phyloP scores from a whole-genome alignment of 2,797 vertebrate species.

The Cryptoprocta ferox region DNA sequence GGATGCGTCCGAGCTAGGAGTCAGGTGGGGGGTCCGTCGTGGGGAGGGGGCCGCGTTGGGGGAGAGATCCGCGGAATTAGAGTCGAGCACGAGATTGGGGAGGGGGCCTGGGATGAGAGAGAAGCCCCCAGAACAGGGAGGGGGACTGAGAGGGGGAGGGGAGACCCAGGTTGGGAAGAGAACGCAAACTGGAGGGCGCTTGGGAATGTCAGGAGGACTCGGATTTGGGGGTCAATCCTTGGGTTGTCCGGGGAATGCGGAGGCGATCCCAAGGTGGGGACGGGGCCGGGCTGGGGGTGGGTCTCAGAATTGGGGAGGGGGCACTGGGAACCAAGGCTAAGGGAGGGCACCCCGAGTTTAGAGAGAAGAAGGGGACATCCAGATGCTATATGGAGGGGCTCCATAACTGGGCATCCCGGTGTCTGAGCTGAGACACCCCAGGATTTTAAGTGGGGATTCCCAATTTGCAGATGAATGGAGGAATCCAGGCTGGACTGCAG shows the following conservation, averaged over 20 bases:
- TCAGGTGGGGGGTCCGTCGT: slow-evolving; percentile 70
- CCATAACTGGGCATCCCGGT: neutral
- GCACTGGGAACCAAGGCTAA: neutral
- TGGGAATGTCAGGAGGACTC: neutral
- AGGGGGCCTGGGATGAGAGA: neutral
- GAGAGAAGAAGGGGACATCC: neutral
- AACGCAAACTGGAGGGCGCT: neutral
- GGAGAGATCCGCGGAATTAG: neutral
- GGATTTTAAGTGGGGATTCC: slow-evolving; percentile 65
- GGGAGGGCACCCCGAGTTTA: slow-evolving; percentile 56
- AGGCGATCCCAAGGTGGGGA: slow-evolving; percentile 12
- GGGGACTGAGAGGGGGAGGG: slow-evolving; percentile 22
- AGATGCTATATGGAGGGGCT: neutral
- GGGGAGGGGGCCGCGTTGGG: neutral
- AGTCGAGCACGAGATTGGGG: neutral
- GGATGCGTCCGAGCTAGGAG: slow-evolving; percentile 79
- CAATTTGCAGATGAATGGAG: slow-evolving; percentile 57
- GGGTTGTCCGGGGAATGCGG: neutral
- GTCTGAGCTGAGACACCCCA: slow-evolving; percentile 40
- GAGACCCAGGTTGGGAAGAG: neutral
- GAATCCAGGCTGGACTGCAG: neutral
- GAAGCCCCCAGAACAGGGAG: neutral
- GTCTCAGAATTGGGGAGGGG: slow-evolving; percentile 46
- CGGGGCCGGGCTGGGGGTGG: neutral
- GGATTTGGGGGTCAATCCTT: neutral